Base-by-base conservation (phyloP, 2,888 invertebrate genomes). In the Archips crataeganus region DNA sequence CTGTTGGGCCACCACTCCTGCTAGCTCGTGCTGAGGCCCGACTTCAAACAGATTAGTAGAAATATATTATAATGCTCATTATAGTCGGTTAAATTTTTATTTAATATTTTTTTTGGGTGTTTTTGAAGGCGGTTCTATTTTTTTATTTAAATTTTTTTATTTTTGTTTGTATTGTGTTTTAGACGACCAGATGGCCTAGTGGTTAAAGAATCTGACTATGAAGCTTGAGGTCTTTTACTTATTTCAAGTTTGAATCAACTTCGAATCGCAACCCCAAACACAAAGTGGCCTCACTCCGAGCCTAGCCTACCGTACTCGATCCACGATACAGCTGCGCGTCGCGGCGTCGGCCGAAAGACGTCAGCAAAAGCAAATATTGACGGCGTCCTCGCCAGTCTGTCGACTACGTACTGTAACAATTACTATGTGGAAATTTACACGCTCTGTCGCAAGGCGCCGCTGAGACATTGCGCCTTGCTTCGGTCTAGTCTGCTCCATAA, bases 301-400 rank as follows among this genome's bases (percentile, higher is more conserved):
- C 39, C 70, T 67, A 49, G 42, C 39, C 70, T 67, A 70, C 68
- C 62, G 54, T 68, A 65, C 60, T 71, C 70, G 68, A 68, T 76
- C 75, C 70, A 75, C 70, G 71, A 77, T 75, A 77, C 74, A 66
- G 61, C 67, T 78, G 75, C 77, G 72, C 68, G 63, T 39, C 39
- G 39, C 39, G 39, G 39, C 39, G 39, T 15, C 47, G n/a, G 49
- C 36, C 70, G 67, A 81, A 82, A 85, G 82, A 88, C 88, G 87
- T 89, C 87, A 87, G 79, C 76, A 77, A 66, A 75, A 71, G 80
- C 82, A 85, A 89, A 88, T 89, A 87, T 87, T 89, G 85, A 86
- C 84, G 81, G 71, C 69, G 74, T 76, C 68, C 76, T 76, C 80
- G 78, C 81, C 79, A 84, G 83, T 84, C 70, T 77, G 77, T 73